Evolutionary conservation across 30 jellyfish, hydroid and myxozoan species (phyloP).

Genomic region (Turritopsis dohrnii): DNA sequence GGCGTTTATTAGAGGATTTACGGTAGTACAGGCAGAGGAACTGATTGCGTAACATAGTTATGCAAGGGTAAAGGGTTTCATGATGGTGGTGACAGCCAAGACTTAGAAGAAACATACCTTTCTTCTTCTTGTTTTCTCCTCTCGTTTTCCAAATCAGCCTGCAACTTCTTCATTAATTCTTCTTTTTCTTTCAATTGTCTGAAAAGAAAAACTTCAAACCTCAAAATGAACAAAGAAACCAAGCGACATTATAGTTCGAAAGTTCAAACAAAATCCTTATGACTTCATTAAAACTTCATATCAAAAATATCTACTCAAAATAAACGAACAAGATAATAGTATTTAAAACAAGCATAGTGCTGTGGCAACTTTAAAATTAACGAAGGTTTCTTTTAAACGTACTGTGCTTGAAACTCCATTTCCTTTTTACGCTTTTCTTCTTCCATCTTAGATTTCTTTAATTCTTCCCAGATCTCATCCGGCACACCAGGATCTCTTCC

Average conservation of each 20-base stretch:
- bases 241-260: neutral
- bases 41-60: too few relatives aligned
- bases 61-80: neutral
- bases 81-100: neutral
- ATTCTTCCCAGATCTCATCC: conserved; percentile 17
- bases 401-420: neutral
- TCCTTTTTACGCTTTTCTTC: neutral
- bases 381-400: neutral
- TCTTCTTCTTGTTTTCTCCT: neutral
- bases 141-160: conserved; percentile 1
- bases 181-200: conserved; percentile 5
- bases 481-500: conserved; percentile 28
- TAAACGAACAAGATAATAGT: neutral
- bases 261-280: too few relatives aligned
- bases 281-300: too few relatives aligned
- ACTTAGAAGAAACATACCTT: conserved; percentile 11
- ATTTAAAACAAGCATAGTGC: neutral
- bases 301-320: too few relatives aligned
- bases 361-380: neutral
- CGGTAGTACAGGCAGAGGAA: too few relatives aligned
- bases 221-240: neutral
- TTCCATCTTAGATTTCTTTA: neutral
- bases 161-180: neutral
- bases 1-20: too few relatives aligned
- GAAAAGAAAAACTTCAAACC: neutral